Percentiles rank a stretch among this genome's conserved stretches.
Evolutionary conservation across 2,113 vertebrate genomes (phyloP).

Genomic region (Microcebus lehilahytsara): DNA sequence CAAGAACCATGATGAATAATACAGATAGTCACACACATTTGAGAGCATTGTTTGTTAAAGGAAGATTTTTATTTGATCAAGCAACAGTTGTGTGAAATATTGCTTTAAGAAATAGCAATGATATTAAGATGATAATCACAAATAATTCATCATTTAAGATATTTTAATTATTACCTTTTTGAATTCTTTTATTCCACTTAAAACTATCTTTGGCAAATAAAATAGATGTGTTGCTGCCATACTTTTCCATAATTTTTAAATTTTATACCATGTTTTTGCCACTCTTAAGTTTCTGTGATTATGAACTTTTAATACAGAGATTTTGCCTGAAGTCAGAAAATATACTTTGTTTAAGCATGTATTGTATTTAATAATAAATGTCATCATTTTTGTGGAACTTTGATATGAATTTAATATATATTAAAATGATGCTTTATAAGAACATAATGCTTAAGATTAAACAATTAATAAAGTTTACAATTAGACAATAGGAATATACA

Average conservation of each 20-base stretch:
- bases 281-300: background rate
- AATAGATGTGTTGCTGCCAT: background rate
- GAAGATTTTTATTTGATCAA: background rate
- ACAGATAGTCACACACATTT: background rate
- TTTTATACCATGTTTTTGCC: background rate
- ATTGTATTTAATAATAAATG: background rate
- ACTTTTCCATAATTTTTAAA: background rate
- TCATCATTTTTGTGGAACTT: conserved; percentile 32
- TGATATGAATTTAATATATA: background rate
- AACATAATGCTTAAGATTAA: background rate
- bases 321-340: background rate
- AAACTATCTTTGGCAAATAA: background rate
- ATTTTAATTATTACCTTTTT: background rate
- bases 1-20: background rate
- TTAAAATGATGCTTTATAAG: background rate
- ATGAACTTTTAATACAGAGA: conserved; percentile 14
- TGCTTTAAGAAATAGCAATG: background rate
- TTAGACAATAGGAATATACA: background rate
- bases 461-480: background rate
- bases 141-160: background rate
- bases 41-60: background rate
- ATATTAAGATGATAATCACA: background rate
- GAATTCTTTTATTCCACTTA: background rate
- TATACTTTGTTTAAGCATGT: background rate
- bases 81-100: background rate